Percentiles rank a stretch among this genome's conserved stretches.
phyloP scores from a whole-genome alignment of 2,888 invertebrate genomes.

The Cetonia aurata region DNA sequence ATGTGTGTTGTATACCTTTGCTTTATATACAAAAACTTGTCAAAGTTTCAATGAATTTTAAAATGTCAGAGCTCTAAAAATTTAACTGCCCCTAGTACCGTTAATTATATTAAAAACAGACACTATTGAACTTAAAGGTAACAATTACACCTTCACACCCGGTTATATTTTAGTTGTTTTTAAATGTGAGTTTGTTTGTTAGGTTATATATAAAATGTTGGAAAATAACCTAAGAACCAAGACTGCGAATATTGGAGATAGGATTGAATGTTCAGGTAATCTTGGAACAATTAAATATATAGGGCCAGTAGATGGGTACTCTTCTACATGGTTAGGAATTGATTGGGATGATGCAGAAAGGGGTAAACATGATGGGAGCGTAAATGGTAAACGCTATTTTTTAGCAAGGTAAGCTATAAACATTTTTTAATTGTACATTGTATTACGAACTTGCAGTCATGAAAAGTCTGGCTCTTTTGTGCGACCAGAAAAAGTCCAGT shows the following conservation, averaged over 20 bases:
- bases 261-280: conserved; percentile 61
- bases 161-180: neutral
- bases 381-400: conserved; percentile 87
- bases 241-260: conserved; percentile 55
- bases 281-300: conserved; percentile 80
- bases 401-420: conserved; percentile 70
- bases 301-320: conserved; percentile 78
- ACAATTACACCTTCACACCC: neutral
- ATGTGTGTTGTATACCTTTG: no score
- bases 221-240: conserved; percentile 27
- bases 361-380: conserved; percentile 93
- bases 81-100: conserved; percentile 15
- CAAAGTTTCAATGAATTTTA: conserved; percentile 7
- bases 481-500: conserved; percentile 81
- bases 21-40: neutral
- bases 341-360: conserved; percentile 94
- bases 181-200: conserved; percentile 9
- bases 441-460: conserved; percentile 66
- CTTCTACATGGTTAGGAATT: conserved; percentile 90
- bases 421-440: conserved; percentile 11
- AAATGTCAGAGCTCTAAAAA: conserved; percentile 30
- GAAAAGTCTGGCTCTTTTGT: conserved; percentile 92
- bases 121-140: neutral
- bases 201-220: conserved; percentile 36
- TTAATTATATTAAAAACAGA: conserved; percentile 25